Conservation (phyloP, 30 jellyfish, hydroid and myxozoan species). For the Turritopsis dohrnii region DNA sequence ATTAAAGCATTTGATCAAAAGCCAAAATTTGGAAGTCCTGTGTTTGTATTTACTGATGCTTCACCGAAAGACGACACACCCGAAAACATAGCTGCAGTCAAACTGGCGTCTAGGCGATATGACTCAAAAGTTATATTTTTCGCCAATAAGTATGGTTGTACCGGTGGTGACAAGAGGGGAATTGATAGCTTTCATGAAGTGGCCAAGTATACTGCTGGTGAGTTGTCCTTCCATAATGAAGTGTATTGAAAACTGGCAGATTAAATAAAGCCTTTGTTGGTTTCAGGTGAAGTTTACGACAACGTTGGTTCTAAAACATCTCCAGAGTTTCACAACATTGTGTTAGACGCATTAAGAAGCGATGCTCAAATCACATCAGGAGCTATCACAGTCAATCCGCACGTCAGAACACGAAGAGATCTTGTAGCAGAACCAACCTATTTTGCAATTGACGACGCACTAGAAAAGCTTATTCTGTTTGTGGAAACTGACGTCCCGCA, state of each 20-base stretch:
- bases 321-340: slow-evolving; percentile 25
- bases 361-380: slow-evolving; percentile 57
- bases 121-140: slow-evolving; percentile 50
- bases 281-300: slow-evolving; percentile 35
- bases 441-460: slow-evolving; percentile 36
- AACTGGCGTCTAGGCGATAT: slow-evolving; percentile 37
- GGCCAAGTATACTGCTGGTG: slow-evolving; percentile 67
- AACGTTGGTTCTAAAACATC: slow-evolving; percentile 30
- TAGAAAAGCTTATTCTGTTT: slow-evolving; percentile 29
- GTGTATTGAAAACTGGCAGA: neutral
- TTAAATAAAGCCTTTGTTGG: neutral
- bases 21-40: slow-evolving; percentile 67
- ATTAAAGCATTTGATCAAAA: slow-evolving; percentile 51
- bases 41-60: slow-evolving; percentile 96
- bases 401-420: slow-evolving; percentile 32
- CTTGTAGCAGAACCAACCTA: neutral
- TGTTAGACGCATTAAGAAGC: slow-evolving; percentile 35
- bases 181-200: slow-evolving; percentile 59
- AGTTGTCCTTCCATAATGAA: neutral
- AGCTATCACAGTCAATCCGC: slow-evolving; percentile 11
- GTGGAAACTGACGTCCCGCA: slow-evolving; percentile 22
- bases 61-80: slow-evolving; percentile 71
- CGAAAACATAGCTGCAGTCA: slow-evolving; percentile 39
- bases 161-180: slow-evolving; percentile 57
- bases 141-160: slow-evolving; percentile 50